A percentile compares a stretch with the other conserved stretches of the same genome.
Evolutionary conservation across 2,797 vertebrate species (phyloP).

Genomic region (Fistularia commersonii): DNA sequence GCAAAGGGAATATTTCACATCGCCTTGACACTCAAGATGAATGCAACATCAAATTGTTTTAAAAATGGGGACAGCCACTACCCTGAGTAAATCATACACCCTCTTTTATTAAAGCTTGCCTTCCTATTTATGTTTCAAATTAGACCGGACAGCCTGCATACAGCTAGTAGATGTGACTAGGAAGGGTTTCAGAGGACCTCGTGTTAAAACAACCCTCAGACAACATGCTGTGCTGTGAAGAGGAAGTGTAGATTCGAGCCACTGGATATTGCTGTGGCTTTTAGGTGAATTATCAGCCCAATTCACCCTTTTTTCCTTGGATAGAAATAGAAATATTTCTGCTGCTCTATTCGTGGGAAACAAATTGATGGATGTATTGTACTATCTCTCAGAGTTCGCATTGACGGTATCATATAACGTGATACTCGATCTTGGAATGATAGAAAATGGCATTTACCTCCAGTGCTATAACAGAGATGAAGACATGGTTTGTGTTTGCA

Average conservation of each 20-base stretch:
- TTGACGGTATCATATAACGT: conserved; percentile 22
- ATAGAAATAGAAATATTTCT: conserved; percentile 19
- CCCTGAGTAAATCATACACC: conserved; percentile 63
- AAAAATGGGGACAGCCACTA: conserved; percentile 61
- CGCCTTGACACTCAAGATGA: conserved; percentile 64
- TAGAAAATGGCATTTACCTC: conserved; percentile 26
- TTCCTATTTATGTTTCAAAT: conserved; percentile 58
- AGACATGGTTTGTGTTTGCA: conserved; percentile 33
- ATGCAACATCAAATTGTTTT: conserved; percentile 72
- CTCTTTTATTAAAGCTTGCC: conserved; percentile 69
- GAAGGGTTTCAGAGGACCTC: conserved; percentile 33
- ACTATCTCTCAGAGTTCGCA: conserved; percentile 18
- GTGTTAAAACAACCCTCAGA: conserved; percentile 37
- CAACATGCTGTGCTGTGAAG: conserved; percentile 51
- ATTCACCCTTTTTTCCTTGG: conserved; percentile 5
- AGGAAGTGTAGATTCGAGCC: conserved; percentile 55
- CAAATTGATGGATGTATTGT: conserved; percentile 25
- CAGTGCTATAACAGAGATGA: conserved; percentile 4
- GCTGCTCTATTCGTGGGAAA: conserved; percentile 36
- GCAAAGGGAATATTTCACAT: conserved; percentile 63
- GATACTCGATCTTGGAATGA: conserved; percentile 26
- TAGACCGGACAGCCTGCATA: conserved; percentile 27
- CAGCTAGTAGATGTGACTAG: conserved; percentile 46
- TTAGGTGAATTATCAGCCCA: conserved; percentile 24
- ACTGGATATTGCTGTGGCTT: conserved; percentile 37